These are phyloP conservation scores for Danio choprae DNA, from an alignment of 2,797 vertebrate species.

Conservation along the genomic window DNA sequence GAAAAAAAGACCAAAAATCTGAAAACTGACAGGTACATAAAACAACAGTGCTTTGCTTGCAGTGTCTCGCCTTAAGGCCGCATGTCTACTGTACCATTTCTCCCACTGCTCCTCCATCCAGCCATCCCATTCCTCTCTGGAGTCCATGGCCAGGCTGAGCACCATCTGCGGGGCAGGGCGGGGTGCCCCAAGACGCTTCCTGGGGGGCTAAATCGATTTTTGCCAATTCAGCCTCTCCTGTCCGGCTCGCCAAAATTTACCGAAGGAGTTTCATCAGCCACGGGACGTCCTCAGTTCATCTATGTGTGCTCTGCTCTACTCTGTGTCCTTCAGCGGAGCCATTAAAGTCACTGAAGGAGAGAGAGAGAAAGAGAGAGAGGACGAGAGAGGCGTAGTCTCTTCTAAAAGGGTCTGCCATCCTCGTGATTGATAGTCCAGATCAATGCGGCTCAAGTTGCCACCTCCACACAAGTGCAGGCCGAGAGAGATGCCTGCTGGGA, in stretches of 20 bases:
- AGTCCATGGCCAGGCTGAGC: constrained; percentile 64
- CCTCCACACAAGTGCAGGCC: constrained; percentile 50
- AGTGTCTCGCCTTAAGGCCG: not conserved
- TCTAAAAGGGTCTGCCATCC: constrained; percentile 55
- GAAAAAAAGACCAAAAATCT: no score
- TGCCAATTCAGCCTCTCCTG: constrained; percentile 16
- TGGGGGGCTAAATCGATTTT: constrained; percentile 38
- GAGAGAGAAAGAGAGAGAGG: constrained; percentile 40
- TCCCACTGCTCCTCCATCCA: constrained; percentile 69
- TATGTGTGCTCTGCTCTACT: constrained; percentile 34
- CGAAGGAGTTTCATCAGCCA: constrained; percentile 55
- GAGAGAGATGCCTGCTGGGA: constrained; percentile 23
- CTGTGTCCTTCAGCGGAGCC: constrained; percentile 53
- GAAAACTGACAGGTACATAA: no score
- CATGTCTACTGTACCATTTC: constrained; percentile 58
- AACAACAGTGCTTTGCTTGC: no score
- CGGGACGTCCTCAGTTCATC: constrained; percentile 9
- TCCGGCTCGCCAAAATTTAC: not conserved
- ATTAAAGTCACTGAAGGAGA: constrained; percentile 55
- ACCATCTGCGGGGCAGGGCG: constrained; percentile 60
- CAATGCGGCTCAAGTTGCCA: constrained; percentile 67
- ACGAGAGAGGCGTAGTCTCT: constrained; percentile 43
- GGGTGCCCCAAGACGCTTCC: constrained; percentile 49
- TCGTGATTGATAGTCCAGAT: constrained; percentile 63
- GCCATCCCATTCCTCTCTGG: constrained; percentile 63